Base-by-base conservation (phyloP, 2,797 vertebrate genomes). In the Anolis apletophallus region DNA sequence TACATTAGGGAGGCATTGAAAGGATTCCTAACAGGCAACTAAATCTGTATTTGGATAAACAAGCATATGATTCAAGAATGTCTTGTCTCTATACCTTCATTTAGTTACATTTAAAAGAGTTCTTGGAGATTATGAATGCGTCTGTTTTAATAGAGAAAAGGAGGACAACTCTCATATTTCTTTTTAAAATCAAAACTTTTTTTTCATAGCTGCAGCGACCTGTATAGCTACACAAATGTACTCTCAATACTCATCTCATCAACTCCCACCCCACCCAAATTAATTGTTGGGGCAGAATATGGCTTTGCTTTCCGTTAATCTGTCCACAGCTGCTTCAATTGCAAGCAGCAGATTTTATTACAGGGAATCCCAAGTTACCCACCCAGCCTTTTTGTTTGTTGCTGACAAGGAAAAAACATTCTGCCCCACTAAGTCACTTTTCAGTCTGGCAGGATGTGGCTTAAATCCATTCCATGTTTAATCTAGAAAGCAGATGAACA, bases 21-120 rank as follows among this genome's bases (percentile, higher is more conserved):
- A 84, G 32, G n/a, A 32, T 76, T n/a, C 61, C 19, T 12, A 7
- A 64, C 4, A 54, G n/a, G 54, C 59, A 68, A 34, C 21, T 54
- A 32, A 59, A n/a, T 34, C 36, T 74, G 26, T 5, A 26, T 21
- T 59, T 61, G 34, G 59, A 29, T 59, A 59, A 57, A n/a, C 29
- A 34, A 19, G 52, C 40, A 59, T 59, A 69, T 73, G 8, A 34
- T 46, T 16, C 14, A 73, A 73, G 54, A 85, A 59, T 59, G 61
- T 87, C 50, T n/a, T 88, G 34, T 74, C 85, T 84, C 81, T 81
- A 46, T 76, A 5, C 29, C 67, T 71, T 55, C 68, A 21, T 19
- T 32, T 16, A 82, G 21, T 32, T 54, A 12, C 69, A 46, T 50
- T 81, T 59, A 52, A 52, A n/a, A 29, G 46, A 12, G 21, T 69